Conservation (phyloP, 2,797 vertebrate species). For the Pangasius mekongensis region DNA sequence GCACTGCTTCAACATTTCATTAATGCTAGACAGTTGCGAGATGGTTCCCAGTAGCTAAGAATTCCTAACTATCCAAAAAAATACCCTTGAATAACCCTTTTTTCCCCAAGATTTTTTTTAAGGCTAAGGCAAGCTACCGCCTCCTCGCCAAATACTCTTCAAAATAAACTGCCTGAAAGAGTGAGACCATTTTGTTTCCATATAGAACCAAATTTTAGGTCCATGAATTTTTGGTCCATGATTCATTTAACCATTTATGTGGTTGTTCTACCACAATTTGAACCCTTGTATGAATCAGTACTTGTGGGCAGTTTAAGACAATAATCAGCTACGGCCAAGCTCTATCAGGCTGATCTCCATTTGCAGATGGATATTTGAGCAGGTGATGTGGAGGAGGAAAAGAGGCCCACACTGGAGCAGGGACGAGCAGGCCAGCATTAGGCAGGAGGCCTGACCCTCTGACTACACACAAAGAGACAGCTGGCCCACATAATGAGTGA, state of each 20-base stretch:
- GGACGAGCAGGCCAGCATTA: constrained; percentile 41
- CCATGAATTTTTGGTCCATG: not conserved
- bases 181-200: not conserved
- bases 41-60: not conserved
- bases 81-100: not conserved
- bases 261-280: not conserved
- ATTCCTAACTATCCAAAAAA: not conserved
- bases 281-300: not conserved
- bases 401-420: constrained; percentile 46
- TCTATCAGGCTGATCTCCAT: constrained; percentile 38
- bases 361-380: constrained; percentile 55
- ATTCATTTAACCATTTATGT: not conserved
- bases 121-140: not conserved
- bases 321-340: constrained; percentile 23
- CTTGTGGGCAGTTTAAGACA: constrained; percentile 21
- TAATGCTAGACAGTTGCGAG: not conserved
- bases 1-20: not conserved
- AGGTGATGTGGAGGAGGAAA: constrained; percentile 54
- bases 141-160: not conserved
- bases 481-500: constrained; percentile 63
- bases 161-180: not conserved
- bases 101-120: not conserved
- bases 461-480: constrained; percentile 58
- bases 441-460: constrained; percentile 54
- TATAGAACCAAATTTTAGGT: not conserved